These are phyloP conservation scores for Drosophila yooni DNA, from an alignment of 2,888 invertebrate genomes.

Conservation along the genomic window DNA sequence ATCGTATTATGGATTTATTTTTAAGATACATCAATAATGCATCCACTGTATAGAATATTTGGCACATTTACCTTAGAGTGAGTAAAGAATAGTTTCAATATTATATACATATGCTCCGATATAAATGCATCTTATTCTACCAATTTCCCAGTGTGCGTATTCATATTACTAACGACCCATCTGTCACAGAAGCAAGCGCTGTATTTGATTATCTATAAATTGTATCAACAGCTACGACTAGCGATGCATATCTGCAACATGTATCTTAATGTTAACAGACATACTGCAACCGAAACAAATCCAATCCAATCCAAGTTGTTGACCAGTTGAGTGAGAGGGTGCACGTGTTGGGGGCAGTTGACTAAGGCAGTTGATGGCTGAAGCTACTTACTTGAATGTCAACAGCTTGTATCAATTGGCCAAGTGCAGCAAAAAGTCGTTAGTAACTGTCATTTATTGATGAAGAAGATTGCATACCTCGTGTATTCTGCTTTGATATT, in stretches of 20 bases:
- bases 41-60: neutral
- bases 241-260: conserved; percentile 64
- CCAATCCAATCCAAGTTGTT: conserved; percentile 28
- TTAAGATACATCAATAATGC: neutral
- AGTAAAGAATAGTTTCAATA: neutral
- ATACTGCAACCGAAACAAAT: conserved; percentile 29
- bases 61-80: neutral
- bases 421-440: conserved; percentile 58
- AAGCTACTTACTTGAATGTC: conserved; percentile 64
- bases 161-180: conserved; percentile 8
- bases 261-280: conserved; percentile 63
- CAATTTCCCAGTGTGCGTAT: conserved; percentile 32
- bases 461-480: conserved; percentile 67
- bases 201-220: conserved; percentile 52
- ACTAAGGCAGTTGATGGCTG: neutral
- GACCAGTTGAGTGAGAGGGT: conserved; percentile 12
- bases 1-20: neutral
- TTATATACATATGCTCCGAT: neutral
- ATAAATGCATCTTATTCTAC: neutral
- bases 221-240: conserved; percentile 52
- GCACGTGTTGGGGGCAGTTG: conserved; percentile 57
- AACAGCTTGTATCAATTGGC: conserved; percentile 57
- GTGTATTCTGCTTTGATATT: conserved; percentile 29
- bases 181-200: conserved; percentile 34
- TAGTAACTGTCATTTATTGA: conserved; percentile 71